Evolutionary conservation across 2,113 vertebrate species (phyloP), one percentile per base, ranked within the genome.

Genomic region (Aegypius monachus): DNA sequence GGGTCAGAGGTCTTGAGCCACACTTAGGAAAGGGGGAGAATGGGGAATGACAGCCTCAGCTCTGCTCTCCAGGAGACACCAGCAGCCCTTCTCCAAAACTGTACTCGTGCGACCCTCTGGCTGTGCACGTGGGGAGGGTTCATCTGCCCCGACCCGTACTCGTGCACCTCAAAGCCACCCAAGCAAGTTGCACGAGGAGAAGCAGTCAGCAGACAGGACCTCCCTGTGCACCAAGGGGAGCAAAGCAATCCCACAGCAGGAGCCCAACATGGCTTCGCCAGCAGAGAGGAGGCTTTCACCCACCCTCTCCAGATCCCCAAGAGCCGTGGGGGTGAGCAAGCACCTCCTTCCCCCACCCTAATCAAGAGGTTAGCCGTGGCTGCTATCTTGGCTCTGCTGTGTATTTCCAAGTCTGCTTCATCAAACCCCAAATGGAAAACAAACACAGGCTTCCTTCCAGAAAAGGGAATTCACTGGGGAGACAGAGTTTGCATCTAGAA

Each of bases 81-180:
- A 53, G 17, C 27, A 40, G 45, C 47, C 16, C 78, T 29, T 25
- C 53, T 31, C 47, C 34, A n/a, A 19, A 45, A 1, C 11, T 42
- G 4, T 4, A 3, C 36, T 11, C 4, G 0, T 38, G 25, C 20
- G 36, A 11, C 13, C 7, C 25, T 18, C 32, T 1, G 8, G 38
- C 55, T 13, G 17, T 0, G 12, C 36, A 11, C 3, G 1, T 0
- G 1, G 9, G 32, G 23, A 13, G 26, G 20, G 45, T 3, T 23
- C 68, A 17, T 2, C 25, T 16, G 1, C 23, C 36, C 45, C 19
- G 4, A 10, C 52, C 13, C 15, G 1, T 2, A 6, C 16, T 21
- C 27, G 0, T 13, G 6, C 18, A 0, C 81, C 45, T 18, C 9
- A 4, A 9, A 43, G 32, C 58, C 4, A 5, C 45, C 29, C 45